Conservation (phyloP, 2,888 invertebrate species). For the Xestia c-nigrum region DNA sequence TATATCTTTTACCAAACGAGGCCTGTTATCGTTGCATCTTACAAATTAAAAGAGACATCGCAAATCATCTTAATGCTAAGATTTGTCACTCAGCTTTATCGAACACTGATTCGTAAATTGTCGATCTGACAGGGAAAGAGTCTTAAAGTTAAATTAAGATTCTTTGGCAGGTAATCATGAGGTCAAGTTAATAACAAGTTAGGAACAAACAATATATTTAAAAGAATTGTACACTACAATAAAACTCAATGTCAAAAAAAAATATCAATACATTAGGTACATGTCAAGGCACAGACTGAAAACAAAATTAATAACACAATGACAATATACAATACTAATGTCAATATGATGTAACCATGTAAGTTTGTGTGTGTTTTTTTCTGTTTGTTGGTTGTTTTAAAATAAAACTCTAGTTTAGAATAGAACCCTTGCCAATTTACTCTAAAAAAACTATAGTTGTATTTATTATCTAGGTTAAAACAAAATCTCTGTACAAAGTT, state of each 20-base stretch:
- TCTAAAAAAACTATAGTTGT: not conserved
- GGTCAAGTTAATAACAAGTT: too few species aligned
- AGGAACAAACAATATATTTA: too few species aligned
- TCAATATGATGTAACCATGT: too few species aligned
- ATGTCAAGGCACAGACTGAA: too few species aligned
- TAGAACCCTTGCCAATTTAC: not conserved
- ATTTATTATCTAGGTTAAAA: not conserved
- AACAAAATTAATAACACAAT: too few species aligned
- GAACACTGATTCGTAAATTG: not conserved
- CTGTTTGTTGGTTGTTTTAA: not conserved
- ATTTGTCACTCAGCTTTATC: slow-evolving; percentile 8
- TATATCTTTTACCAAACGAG: not conserved
- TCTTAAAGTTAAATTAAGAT: not conserved
- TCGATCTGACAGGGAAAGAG: slow-evolving; percentile 2
- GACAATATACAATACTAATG: too few species aligned
- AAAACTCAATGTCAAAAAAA: too few species aligned
- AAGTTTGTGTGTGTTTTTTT: too few species aligned
- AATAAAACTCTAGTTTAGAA: not conserved
- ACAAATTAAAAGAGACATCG: not conserved
- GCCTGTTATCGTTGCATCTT: not conserved
- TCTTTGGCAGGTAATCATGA: not conserved
- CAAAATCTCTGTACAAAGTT: not conserved
- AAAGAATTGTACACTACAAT: too few species aligned
- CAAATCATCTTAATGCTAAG: not conserved
- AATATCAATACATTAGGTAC: too few species aligned